These are phyloP conservation scores for Eristalis intricaria DNA, from an alignment of 2,888 invertebrate genomes.

Conservation along the genomic window DNA sequence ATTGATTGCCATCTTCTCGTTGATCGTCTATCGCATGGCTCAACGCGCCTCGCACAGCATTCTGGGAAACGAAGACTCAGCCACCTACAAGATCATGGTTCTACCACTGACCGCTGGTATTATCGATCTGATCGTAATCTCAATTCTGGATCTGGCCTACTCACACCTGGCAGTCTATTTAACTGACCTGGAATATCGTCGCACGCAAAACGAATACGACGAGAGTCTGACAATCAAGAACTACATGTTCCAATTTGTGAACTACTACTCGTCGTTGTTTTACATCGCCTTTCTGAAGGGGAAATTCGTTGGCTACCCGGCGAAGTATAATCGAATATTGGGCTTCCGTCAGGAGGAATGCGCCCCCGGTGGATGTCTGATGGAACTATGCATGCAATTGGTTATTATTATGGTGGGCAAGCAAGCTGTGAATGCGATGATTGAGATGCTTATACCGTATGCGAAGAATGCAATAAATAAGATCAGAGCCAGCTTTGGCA, in stretches of 20 bases:
- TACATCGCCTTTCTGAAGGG: constrained; percentile 91
- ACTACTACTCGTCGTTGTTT: constrained; percentile 93
- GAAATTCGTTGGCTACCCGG: constrained; percentile 90
- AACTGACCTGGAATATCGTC: constrained; percentile 88
- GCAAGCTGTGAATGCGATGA: constrained; percentile 88
- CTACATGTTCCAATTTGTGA: constrained; percentile 93
- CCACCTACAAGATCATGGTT: constrained; percentile 85
- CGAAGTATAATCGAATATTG: constrained; percentile 88
- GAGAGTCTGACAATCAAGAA: constrained; percentile 93
- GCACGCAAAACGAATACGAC: constrained; percentile 93
- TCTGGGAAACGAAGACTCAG: constrained; percentile 82
- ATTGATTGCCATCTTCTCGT: constrained; percentile 87
- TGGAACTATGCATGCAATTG: constrained; percentile 92
- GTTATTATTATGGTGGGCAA: constrained; percentile 94
- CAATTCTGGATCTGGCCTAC: constrained; percentile 88
- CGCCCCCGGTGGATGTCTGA: constrained; percentile 91
- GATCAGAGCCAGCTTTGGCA: constrained; percentile 81
- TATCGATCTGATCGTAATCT: constrained; percentile 89
- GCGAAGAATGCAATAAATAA: constrained; percentile 82
- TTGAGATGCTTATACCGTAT: constrained; percentile 89
- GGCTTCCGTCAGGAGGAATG: constrained; percentile 89
- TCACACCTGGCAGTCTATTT: constrained; percentile 85
- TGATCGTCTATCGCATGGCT: constrained; percentile 89
- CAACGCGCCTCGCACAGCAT: constrained; percentile 84
- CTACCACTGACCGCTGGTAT: constrained; percentile 89